Conservation (phyloP, 2,113 vertebrate species). For the Cinclus mexicanus region DNA sequence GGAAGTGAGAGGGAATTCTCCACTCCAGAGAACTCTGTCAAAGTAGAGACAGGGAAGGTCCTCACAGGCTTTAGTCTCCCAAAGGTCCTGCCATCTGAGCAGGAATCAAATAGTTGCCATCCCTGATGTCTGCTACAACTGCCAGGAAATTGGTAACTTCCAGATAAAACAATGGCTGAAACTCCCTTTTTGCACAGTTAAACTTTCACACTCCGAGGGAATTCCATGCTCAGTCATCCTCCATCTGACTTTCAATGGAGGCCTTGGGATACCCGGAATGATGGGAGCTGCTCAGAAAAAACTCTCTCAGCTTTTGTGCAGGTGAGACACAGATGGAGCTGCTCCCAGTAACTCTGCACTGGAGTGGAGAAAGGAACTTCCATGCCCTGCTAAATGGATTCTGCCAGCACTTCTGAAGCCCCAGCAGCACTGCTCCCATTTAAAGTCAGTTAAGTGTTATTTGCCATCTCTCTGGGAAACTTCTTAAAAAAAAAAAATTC, state of each 20-base stretch:
- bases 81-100: not conserved
- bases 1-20: not conserved
- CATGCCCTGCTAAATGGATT: not conserved
- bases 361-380: not conserved
- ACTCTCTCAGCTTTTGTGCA: not conserved
- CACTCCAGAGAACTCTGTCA: not conserved
- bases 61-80: not conserved
- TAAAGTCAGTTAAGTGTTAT: not conserved
- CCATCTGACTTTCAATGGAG: not conserved
- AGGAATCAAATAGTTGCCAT: not conserved
- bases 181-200: not conserved
- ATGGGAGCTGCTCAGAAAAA: not conserved
- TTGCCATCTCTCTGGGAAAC: not conserved
- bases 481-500: not conserved
- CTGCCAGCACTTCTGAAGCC: not conserved
- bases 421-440: not conserved
- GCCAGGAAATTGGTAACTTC: not conserved
- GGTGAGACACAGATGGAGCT: not conserved
- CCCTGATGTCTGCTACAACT: not conserved
- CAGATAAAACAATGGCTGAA: not conserved
- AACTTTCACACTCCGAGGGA: not conserved
- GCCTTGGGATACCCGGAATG: fast-evolving
- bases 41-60: not conserved
- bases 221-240: not conserved
- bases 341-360: not conserved